Conservation (phyloP, 2,888 invertebrate species). For the Chrysodeixis includens region DNA sequence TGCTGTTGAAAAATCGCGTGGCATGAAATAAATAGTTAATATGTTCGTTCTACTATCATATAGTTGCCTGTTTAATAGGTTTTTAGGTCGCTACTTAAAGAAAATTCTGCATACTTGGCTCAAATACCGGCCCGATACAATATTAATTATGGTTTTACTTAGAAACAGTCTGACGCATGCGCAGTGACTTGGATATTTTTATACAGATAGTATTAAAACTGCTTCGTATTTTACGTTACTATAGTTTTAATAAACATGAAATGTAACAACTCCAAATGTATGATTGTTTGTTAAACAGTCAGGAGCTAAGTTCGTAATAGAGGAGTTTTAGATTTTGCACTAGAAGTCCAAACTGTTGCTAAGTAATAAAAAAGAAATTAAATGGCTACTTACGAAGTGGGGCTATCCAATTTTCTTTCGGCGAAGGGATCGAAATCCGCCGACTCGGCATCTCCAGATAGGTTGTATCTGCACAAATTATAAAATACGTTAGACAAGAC, state of each 20-base stretch:
- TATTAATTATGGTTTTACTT: constrained; percentile 3
- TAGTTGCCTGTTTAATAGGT: not conserved
- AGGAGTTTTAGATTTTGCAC: constrained; percentile 10
- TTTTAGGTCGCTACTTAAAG: not conserved
- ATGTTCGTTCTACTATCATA: not conserved
- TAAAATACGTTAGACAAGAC: constrained; percentile 16
- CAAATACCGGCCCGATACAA: constrained; percentile 10
- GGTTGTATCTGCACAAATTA: constrained; percentile 88
- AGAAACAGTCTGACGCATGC: not conserved
- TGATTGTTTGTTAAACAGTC: not conserved
- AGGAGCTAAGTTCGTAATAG: not conserved
- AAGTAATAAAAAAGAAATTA: not conserved
- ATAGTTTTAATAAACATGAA: not conserved
- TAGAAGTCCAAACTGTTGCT: constrained; percentile 8
- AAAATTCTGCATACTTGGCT: constrained; percentile 1
- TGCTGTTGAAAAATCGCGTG: not conserved
- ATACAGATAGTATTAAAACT: too few relatives aligned
- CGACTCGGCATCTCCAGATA: constrained; percentile 91
- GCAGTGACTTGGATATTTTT: not conserved
- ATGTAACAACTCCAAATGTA: not conserved
- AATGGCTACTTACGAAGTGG: constrained; percentile 93
- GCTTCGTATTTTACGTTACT: too few relatives aligned
- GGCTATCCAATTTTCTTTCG: constrained; percentile 92
- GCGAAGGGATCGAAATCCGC: constrained; percentile 93
- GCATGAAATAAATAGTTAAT: not conserved